Base-by-base conservation (phyloP, 1,140 invertebrate species). In the Tetramorium simillimum region DNA sequence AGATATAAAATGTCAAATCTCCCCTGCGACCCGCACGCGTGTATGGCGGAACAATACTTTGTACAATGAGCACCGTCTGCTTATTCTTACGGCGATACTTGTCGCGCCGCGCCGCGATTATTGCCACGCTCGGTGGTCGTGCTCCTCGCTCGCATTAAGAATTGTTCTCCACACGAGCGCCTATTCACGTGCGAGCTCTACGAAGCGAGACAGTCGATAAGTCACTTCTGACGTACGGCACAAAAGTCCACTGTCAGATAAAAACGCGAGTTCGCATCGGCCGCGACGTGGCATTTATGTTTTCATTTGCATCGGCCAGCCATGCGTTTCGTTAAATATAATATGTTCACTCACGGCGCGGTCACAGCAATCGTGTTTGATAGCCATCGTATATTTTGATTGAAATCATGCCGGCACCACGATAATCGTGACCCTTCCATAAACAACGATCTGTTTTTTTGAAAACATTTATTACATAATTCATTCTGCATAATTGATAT, bases 1-100 rank as follows among this genome's bases (percentile, higher is more conserved):
- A 33, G 33, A 2, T 49, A 18, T 73, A 73, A 75, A 75, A 75
- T 75, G 80, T 84, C 80, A 84, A 82, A 75, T 75, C 24, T 18
- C 18, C 78, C 7, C 33, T 33, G 16, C n/a, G 24, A 14, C 46
- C 37, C 40, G 80, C 12, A 16, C 80, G 65, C 21, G 18, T 28
- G 5, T 21, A 7, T 9, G 16, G 24, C 40, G 49, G 77, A 56
- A 81, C 53, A 60, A 82, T 82, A 84, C 80, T 82, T 82, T 40
- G 70, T 62, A 37, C 67, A 58, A 72, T 33, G 33, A 73, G 21
- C 53, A n/a, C 16, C n/a, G 53, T 75, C 40, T 37, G 58, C 21
- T 84, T 75, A 49, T 28, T 37, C 24, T 18, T 33, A 75, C n/a
- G 80, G 40, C 53, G 69, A 9, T 21, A 49, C 80, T 73, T 46